Conservation (phyloP, 1,140 invertebrate genomes). For the Trypoxylus dichotomus region DNA sequence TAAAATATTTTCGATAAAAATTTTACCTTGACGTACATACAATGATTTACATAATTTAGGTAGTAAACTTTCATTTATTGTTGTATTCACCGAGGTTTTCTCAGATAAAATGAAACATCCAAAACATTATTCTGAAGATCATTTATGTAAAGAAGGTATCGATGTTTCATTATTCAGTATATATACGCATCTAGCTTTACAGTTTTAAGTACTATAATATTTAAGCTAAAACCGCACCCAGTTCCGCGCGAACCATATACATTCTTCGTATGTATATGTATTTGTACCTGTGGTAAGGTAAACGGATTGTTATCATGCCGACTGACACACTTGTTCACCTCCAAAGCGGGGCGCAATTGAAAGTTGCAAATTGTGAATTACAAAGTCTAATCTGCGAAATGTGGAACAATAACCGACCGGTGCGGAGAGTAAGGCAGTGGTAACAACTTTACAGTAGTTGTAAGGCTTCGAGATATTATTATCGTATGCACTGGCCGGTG, state of each 20-base stretch:
- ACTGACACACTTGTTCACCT: slow-evolving; percentile 21
- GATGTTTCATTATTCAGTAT: not conserved
- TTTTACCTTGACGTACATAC: too few species aligned
- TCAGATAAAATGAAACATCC: too few species aligned
- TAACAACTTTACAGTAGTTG: not conserved
- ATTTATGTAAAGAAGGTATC: not conserved
- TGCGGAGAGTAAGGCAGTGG: not conserved
- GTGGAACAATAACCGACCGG: slow-evolving; percentile 14
- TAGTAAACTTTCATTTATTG: too few species aligned
- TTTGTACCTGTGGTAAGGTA: slow-evolving; percentile 3
- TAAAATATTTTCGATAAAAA: too few species aligned
- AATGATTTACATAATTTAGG: too few species aligned
- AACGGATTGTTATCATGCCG: slow-evolving; percentile 5
- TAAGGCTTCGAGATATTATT: not conserved
- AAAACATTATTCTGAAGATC: too few species aligned
- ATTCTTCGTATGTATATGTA: not conserved
- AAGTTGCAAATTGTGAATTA: slow-evolving; percentile 23
- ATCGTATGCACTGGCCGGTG: not conserved
- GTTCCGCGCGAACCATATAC: not conserved
- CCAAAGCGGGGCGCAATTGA: slow-evolving; percentile 17
- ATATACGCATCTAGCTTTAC: not conserved
- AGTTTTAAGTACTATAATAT: not conserved
- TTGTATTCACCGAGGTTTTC: too few species aligned
- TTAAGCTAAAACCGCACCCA: not conserved
- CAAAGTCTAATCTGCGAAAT: slow-evolving; percentile 19